Conservation (phyloP, 2,797 vertebrate species). For the Propithecus deckenii region DNA sequence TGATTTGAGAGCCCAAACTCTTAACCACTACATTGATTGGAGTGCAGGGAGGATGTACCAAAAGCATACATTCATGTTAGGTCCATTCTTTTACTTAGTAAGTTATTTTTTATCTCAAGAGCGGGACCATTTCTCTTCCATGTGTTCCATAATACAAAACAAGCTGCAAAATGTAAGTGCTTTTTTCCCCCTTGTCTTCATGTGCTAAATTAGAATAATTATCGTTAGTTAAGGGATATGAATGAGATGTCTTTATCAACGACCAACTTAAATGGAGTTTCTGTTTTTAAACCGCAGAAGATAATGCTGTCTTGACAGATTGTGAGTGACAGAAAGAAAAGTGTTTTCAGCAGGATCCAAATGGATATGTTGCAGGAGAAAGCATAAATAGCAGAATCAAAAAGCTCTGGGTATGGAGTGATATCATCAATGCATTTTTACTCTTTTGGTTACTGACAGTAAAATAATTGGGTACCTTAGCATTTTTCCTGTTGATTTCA, state of each 20-base stretch:
- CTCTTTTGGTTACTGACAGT: conserved; percentile 51
- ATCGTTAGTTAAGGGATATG: conserved; percentile 63
- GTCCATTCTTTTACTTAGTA: conserved; percentile 2
- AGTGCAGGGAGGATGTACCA: not conserved
- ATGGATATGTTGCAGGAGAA: conserved; percentile 56
- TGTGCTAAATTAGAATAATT: conserved; percentile 70
- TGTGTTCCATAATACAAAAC: conserved; percentile 25
- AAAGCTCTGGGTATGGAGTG: conserved; percentile 1
- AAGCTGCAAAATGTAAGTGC: conserved; percentile 31
- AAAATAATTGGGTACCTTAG: not conserved
- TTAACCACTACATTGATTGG: not conserved
- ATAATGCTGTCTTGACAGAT: conserved; percentile 66
- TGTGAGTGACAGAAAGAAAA: conserved; percentile 68
- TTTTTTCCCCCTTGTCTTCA: not conserved
- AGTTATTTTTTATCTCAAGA: not conserved
- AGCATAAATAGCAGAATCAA: not conserved
- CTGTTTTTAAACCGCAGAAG: conserved; percentile 67
- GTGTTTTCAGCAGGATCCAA: conserved; percentile 56
- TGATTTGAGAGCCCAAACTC: conserved; percentile 9
- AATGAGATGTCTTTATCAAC: conserved; percentile 66
- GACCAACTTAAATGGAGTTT: conserved; percentile 63
- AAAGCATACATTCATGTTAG: not conserved
- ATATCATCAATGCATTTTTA: conserved; percentile 34
- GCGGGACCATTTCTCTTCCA: not conserved
- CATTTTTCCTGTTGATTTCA: conserved; percentile 7